A percentile compares a stretch with the other conserved stretches of the same genome.
These are phyloP conservation scores for Eucriotettix oculatus DNA, from an alignment of 2,888 invertebrate species.

Conservation along the genomic window DNA sequence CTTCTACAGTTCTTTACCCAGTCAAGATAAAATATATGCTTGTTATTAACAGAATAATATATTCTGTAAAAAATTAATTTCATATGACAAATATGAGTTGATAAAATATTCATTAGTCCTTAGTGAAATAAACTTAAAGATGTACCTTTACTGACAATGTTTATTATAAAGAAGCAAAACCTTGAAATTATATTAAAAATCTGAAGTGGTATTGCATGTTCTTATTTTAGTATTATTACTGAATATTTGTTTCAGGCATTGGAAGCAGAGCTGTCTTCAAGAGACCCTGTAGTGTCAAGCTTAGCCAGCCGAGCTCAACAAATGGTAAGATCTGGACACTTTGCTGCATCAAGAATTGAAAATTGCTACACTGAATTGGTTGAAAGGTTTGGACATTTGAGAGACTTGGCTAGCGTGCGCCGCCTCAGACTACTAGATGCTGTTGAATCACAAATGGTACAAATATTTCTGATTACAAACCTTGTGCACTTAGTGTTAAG, in stretches of 20 bases:
- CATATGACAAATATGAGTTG: too few species aligned
- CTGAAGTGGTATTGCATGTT: too few species aligned
- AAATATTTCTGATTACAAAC: conserved; percentile 10
- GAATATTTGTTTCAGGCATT: conserved; percentile 32
- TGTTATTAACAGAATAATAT: too few species aligned
- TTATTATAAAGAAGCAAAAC: too few species aligned
- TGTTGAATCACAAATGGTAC: conserved; percentile 63
- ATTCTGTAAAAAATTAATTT: too few species aligned
- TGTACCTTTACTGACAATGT: too few species aligned
- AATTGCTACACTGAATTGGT: conserved; percentile 47
- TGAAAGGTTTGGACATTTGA: conserved; percentile 47
- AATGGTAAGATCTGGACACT: conserved; percentile 72
- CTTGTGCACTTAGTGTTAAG: background rate
- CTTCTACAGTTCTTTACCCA: too few species aligned
- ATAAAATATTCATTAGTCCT: too few species aligned
- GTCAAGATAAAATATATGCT: too few species aligned
- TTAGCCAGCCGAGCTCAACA: conserved; percentile 57
- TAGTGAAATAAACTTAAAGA: too few species aligned
- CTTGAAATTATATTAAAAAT: too few species aligned
- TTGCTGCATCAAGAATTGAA: conserved; percentile 60
- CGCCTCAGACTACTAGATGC: conserved; percentile 55
- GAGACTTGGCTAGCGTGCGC: conserved; percentile 55
- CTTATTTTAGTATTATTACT: too few species aligned
- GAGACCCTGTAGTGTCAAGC: conserved; percentile 66
- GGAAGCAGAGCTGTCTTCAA: conserved; percentile 75